Evolutionary conservation across 2,888 invertebrate genomes (phyloP), one percentile per base, ranked within the genome.

Genomic region (Cataglyphis cursor): DNA sequence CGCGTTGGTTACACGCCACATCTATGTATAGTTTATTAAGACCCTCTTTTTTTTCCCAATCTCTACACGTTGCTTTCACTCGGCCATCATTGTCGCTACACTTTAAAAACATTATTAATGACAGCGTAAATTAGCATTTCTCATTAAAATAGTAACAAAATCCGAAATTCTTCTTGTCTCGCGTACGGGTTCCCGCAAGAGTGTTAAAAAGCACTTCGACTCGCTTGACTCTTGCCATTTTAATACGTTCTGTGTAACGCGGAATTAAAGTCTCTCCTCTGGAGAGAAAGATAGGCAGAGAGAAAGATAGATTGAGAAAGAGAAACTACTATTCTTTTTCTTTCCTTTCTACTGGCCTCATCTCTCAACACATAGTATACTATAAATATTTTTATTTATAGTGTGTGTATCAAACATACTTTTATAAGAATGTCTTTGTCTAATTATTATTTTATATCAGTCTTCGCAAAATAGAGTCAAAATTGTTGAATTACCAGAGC

Each of bases 1-100:
- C 48, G 48, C n/a, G 12, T 1, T 12, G 5, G 15, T 48, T 35
- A n/a, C 21, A 72, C 31, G 31, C 31, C 0, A 31, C 24, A 68
- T n/a, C 8, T 51, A n/a, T n/a, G 18, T 78, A 78, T 76, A 70
- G 6, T 38, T 24, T 24, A 12, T 70, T 51, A 2, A 4, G 28
- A 9, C 15, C 54, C 75, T n/a, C 51, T 76, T 41, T 76, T 76
- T 21, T 64, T n/a, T 1, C 12, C 18, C n/a, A 21, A 73, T 73
- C 59, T 3, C 74, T 1, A 21, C n/a, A 21, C 10, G 41, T 24
- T 41, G 59, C 78, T 80, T 80, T 80, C 78, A 80, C 78, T 72
- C 54, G 41, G 31, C 35, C 59, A 31, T 78, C 57, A 41, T 44
- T 78, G 44, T 78, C 57, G 31, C 74, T 10, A 6, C 35, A 48